Evolutionary conservation across 2,113 vertebrate species (phyloP).

Genomic region (Hucho hucho): DNA sequence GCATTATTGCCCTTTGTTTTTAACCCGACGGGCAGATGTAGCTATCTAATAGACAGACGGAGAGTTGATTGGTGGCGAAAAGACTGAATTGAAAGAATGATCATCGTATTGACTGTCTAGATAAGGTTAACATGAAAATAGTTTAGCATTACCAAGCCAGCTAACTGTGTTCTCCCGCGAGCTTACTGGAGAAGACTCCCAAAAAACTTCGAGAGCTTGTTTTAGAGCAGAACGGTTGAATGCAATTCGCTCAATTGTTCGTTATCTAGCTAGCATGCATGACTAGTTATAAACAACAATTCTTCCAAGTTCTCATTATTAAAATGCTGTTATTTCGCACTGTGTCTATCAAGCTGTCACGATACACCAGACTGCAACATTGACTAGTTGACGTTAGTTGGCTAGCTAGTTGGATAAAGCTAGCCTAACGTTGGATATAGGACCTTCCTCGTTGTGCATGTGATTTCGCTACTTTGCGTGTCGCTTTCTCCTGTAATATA

Average conservation of each 20-base stretch:
- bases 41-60: conserved; percentile 17
- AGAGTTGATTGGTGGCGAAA: conserved; percentile 7
- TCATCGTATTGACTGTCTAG: not conserved
- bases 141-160: conserved; percentile 49
- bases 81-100: conserved; percentile 6
- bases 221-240: not conserved
- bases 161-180: conserved; percentile 71
- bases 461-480: too few relatives aligned
- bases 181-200: conserved; percentile 54
- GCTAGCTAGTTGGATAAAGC: too few relatives aligned
- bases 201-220: conserved; percentile 41
- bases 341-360: too few relatives aligned
- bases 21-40: conserved; percentile 56
- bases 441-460: too few relatives aligned
- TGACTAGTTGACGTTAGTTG: too few relatives aligned
- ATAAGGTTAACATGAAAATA: conserved; percentile 54
- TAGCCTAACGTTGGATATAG: too few relatives aligned
- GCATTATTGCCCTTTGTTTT: conserved; percentile 79
- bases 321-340: too few relatives aligned
- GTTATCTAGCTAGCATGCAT: not conserved
- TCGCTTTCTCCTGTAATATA: too few relatives aligned
- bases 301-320: too few relatives aligned
- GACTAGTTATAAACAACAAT: too few relatives aligned
- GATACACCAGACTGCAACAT: too few relatives aligned
- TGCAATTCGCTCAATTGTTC: conserved; percentile 2